Conservation (phyloP, 2,113 vertebrate genomes). For the Otus sunia region DNA sequence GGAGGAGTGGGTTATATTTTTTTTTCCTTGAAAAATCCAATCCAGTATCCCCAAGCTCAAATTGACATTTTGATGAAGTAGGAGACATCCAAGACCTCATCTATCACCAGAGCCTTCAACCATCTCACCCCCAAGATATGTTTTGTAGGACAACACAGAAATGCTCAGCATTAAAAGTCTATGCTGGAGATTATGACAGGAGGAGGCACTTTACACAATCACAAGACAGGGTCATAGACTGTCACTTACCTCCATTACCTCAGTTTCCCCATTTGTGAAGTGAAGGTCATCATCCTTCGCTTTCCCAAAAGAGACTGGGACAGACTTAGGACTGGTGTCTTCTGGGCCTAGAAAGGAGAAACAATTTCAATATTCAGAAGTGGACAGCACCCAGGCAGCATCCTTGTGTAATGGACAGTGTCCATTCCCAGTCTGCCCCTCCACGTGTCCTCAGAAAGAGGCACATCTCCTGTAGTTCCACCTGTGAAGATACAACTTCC, state of each 20-base stretch:
- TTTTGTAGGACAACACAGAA: background rate
- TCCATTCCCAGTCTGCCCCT: no score
- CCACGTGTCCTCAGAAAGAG: background rate
- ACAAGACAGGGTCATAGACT: no score
- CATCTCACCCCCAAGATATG: fast-evolving
- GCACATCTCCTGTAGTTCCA: background rate
- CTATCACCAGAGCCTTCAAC: background rate
- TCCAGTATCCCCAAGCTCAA: background rate
- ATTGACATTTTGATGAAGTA: background rate
- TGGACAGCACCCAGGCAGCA: background rate
- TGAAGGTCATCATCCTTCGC: fast-evolving
- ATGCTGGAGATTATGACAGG: background rate
- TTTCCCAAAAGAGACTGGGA: background rate
- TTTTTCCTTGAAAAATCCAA: background rate
- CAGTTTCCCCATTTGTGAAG: background rate
- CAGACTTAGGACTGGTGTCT: no score
- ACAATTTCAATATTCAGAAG: background rate
- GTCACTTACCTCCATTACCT: background rate
- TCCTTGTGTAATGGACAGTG: fast-evolving
- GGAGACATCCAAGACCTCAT: background rate
- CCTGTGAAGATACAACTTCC: background rate
- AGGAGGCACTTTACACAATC: background rate
- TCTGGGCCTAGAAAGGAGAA: background rate
- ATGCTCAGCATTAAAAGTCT: background rate
- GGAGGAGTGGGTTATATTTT: background rate